phyloP scores from a whole-genome alignment of 2,113 vertebrate genomes.

The Emydura subglobosa region DNA sequence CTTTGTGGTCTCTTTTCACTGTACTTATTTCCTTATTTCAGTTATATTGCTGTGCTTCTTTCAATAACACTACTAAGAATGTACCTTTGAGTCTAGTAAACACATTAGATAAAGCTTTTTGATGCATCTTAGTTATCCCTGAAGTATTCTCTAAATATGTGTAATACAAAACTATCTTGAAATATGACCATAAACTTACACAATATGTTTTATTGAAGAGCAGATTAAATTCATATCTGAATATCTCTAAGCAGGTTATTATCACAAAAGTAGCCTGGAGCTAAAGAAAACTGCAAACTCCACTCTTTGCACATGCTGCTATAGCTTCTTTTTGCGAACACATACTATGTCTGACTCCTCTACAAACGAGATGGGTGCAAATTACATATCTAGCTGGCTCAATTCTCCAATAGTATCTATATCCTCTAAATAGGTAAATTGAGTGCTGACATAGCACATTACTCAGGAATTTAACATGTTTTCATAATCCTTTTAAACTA shows the following conservation, averaged over 20 bases:
- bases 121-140: not conserved
- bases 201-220: not conserved
- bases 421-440: not conserved
- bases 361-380: accelerated
- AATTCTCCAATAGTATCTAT: not conserved
- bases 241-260: not conserved
- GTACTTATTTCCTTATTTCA: not conserved
- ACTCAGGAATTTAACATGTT: not conserved
- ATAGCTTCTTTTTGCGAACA: not conserved
- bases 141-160: not conserved
- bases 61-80: accelerated
- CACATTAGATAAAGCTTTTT: not conserved
- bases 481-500: not conserved
- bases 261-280: not conserved
- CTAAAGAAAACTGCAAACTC: not conserved
- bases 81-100: not conserved
- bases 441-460: not conserved
- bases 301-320: accelerated
- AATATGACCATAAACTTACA: not conserved
- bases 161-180: not conserved
- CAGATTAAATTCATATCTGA: not conserved
- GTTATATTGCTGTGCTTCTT: not conserved
- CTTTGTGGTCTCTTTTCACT: not conserved
- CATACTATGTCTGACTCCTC: not conserved
- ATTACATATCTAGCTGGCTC: not conserved